These are phyloP conservation scores for Pseudomyrmex concolor DNA, from an alignment of 1,140 invertebrate genomes.

Conservation along the genomic window DNA sequence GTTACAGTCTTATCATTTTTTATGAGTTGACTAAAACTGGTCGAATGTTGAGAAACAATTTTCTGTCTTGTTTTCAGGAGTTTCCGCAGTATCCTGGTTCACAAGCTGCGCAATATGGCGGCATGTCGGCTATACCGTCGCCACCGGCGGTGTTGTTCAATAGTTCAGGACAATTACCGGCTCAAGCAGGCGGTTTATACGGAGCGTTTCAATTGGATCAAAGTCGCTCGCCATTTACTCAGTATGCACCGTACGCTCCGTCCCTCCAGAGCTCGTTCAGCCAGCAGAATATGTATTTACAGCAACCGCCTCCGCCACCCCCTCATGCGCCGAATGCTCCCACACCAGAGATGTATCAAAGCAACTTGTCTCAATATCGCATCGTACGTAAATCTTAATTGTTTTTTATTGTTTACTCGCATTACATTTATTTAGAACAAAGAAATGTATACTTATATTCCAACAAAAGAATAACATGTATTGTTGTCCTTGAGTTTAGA, in stretches of 20 bases:
- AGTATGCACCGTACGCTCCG: constrained; percentile 87
- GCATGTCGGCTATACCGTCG: constrained; percentile 92
- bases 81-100: constrained; percentile 84
- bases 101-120: constrained; percentile 88
- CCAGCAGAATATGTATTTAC: constrained; percentile 89
- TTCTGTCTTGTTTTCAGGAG: constrained; percentile 74
- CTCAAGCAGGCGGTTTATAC: constrained; percentile 91
- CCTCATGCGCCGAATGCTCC: constrained; percentile 85
- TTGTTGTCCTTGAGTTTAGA: background rate
- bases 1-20: constrained; percentile 50
- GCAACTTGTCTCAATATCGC: constrained; percentile 90
- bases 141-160: constrained; percentile 92
- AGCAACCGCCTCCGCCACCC: constrained; percentile 85
- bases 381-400: constrained; percentile 85
- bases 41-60: background rate
- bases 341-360: constrained; percentile 92
- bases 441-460: background rate
- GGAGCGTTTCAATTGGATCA: constrained; percentile 89
- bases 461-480: background rate
- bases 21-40: background rate
- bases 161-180: constrained; percentile 89
- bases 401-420: background rate
- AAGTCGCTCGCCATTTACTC: constrained; percentile 88
- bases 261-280: constrained; percentile 87
- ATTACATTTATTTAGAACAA: background rate